Conservation (phyloP, 2,797 vertebrate genomes). For the Tadarida brasiliensis region DNA sequence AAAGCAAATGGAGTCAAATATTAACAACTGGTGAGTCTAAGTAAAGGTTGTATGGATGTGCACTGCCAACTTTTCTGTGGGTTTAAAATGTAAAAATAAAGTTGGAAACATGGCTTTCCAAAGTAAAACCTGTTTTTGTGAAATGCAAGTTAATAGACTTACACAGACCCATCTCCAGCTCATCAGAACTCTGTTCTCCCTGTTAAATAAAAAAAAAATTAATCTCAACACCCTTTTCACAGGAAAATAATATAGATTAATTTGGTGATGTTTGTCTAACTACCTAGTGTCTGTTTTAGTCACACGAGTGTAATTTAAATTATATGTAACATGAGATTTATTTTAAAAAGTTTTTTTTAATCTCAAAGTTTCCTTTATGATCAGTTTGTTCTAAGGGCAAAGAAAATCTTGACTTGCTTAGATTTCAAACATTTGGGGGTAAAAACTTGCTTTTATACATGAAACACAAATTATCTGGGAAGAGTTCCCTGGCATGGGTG, state of each 20-base stretch:
- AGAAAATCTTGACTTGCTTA: constrained; percentile 44
- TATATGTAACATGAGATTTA: constrained; percentile 8
- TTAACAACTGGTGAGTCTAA: constrained; percentile 9
- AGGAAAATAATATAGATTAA: constrained; percentile 41
- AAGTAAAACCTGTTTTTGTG: background rate
- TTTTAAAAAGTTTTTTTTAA: background rate
- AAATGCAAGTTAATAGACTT: constrained; percentile 59
- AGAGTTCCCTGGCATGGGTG: background rate
- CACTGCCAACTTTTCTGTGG: constrained; percentile 16
- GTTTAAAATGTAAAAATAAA: constrained; percentile 48
- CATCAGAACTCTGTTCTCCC: constrained; percentile 41
- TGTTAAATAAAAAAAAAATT: constrained; percentile 35
- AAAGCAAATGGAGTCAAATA: constrained; percentile 29
- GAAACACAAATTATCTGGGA: background rate
- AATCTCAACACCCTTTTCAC: background rate
- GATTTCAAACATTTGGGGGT: constrained; percentile 5
- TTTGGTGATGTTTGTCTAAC: constrained; percentile 32
- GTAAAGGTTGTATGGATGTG: background rate
- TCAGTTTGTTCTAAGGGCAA: constrained; percentile 31
- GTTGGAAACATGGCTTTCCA: background rate
- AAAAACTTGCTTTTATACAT: constrained; percentile 2
- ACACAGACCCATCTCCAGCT: background rate
- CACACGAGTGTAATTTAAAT: constrained; percentile 54
- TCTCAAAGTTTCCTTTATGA: constrained; percentile 11
- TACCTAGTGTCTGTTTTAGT: constrained; percentile 44